phyloP scores from a whole-genome alignment of 1,140 invertebrate genomes.

The Caenorhabditis tropicalis region DNA sequence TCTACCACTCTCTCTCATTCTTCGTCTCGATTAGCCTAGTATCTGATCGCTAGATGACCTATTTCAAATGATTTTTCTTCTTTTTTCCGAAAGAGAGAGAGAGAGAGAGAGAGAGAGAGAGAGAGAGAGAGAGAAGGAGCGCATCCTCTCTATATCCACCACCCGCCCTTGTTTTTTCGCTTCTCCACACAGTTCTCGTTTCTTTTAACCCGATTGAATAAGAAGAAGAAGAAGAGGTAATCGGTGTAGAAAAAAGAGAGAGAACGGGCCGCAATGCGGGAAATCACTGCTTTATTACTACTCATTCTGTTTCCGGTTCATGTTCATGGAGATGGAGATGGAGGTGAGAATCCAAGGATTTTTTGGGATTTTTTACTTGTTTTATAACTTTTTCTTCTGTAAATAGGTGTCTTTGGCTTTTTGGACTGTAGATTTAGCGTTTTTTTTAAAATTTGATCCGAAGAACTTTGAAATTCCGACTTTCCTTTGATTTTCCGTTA shows the following conservation, averaged over 20 bases:
- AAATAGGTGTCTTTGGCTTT: too few species aligned
- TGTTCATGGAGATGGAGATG: not conserved
- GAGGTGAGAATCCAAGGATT: not conserved
- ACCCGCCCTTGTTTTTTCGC: conserved; percentile 10
- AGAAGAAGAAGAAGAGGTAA: not conserved
- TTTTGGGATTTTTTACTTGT: not conserved
- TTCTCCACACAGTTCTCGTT: not conserved
- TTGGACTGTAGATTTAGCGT: too few species aligned
- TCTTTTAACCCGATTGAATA: not conserved
- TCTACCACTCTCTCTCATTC: not conserved
- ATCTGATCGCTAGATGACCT: conserved; percentile 40
- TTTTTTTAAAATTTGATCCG: too few species aligned
- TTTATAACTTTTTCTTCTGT: not conserved
- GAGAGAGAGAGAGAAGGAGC: too few species aligned
- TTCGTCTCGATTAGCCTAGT: conserved; percentile 20
- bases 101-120: too few species aligned
- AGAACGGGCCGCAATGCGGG: not conserved
- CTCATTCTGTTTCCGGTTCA: not conserved
- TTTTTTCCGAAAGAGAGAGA: not conserved
- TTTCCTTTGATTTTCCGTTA: too few species aligned
- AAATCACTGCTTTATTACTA: not conserved
- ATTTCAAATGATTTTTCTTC: conserved; percentile 4
- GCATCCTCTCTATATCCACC: not conserved
- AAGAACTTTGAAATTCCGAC: too few species aligned
- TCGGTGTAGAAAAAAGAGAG: not conserved